Evolutionary conservation across 2,797 vertebrate species (phyloP).

Genomic region (Amblyopsis hoosieri): DNA sequence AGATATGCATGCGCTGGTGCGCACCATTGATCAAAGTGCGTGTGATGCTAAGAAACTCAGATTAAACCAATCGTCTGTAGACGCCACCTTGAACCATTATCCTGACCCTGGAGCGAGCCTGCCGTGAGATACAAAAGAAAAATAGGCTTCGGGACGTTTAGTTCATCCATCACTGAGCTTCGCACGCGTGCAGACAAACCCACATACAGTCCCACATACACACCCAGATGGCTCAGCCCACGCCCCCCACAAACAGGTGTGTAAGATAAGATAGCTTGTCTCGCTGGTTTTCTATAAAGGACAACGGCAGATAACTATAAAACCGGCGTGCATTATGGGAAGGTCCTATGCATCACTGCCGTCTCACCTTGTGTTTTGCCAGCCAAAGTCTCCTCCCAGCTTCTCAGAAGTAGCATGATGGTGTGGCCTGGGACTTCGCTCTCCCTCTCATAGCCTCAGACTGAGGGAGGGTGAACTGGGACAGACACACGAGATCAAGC

Average conservation of each 20-base stretch:
- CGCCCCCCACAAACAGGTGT: slow-evolving; percentile 4
- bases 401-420: slow-evolving; percentile 84
- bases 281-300: slow-evolving; percentile 13
- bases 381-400: slow-evolving; percentile 79
- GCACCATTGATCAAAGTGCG: slow-evolving; percentile 57
- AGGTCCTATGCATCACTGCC: slow-evolving; percentile 23
- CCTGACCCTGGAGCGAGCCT: slow-evolving; percentile 52
- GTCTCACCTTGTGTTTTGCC: slow-evolving; percentile 79
- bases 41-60: slow-evolving; percentile 45
- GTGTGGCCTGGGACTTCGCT: slow-evolving; percentile 76
- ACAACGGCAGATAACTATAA: slow-evolving; percentile 10
- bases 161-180: slow-evolving; percentile 57
- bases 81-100: slow-evolving; percentile 61
- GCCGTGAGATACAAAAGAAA: slow-evolving; percentile 30
- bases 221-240: slow-evolving; percentile 4
- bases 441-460: slow-evolving; percentile 83
- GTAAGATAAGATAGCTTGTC: slow-evolving; percentile 42
- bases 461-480: slow-evolving; percentile 70
- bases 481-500: slow-evolving; percentile 3
- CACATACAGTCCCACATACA: slow-evolving; percentile 26
- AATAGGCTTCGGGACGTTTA: slow-evolving; percentile 31
- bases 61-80: slow-evolving; percentile 51
- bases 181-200: background rate
- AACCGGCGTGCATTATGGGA: slow-evolving; percentile 1
- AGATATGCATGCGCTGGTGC: slow-evolving; percentile 22